Conservation (phyloP, 2,888 invertebrate species). For the Diarsia mendica region DNA sequence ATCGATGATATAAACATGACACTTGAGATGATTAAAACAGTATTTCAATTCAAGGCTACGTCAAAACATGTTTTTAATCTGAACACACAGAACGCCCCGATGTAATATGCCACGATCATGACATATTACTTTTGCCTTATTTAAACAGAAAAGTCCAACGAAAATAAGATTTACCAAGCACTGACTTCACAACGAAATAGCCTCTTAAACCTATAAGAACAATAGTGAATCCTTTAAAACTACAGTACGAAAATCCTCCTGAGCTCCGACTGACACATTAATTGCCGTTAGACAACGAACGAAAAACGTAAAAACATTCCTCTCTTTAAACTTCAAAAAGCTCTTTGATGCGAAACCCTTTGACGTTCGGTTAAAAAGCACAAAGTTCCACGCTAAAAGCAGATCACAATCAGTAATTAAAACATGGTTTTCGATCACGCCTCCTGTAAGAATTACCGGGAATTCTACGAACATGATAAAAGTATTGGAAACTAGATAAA, state of each 20-base stretch:
- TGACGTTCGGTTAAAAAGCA: conserved; percentile 72
- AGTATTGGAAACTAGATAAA: conserved; percentile 50
- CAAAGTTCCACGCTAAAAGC: conserved; percentile 76
- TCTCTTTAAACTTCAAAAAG: conserved; percentile 52
- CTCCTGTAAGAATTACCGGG: conserved; percentile 21
- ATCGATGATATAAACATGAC: too few species aligned
- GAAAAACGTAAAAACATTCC: conserved; percentile 50
- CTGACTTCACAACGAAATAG: conserved; percentile 16
- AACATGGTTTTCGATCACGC: conserved; percentile 63
- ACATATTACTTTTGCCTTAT: too few species aligned
- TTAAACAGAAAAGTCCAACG: not conserved
- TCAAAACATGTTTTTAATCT: not conserved
- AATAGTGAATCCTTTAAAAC: conserved; percentile 25
- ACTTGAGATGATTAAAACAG: not conserved
- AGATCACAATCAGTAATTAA: conserved; percentile 85
- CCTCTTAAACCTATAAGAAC: conserved; percentile 14
- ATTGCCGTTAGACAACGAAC: conserved; percentile 52
- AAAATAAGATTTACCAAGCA: not conserved
- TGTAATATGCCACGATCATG: too few species aligned
- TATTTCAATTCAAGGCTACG: not conserved
- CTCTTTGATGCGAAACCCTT: conserved; percentile 68
- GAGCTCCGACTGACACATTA: conserved; percentile 44
- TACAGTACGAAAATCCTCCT: conserved; percentile 17
- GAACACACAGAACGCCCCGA: too few species aligned
- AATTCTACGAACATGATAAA: conserved; percentile 14